phyloP scores from a whole-genome alignment of 2,888 invertebrate species.

The Leptinotarsa juncta region DNA sequence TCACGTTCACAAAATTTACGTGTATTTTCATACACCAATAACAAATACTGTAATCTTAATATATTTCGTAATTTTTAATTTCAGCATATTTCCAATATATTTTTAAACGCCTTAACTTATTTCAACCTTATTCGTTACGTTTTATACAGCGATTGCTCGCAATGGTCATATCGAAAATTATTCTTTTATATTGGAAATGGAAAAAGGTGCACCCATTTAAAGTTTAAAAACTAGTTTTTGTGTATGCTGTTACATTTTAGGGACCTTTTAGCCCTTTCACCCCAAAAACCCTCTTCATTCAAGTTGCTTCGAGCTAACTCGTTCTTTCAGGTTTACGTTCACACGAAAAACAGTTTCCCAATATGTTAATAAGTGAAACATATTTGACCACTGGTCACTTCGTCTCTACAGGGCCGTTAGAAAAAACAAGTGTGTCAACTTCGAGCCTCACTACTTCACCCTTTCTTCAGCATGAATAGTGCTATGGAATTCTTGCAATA shows the following conservation, averaged over 20 bases:
- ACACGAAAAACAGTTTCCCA: conserved; percentile 1
- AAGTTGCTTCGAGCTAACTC: not conserved
- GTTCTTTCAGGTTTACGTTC: conserved; percentile 9
- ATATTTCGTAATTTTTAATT: too few species aligned
- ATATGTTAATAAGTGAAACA: not conserved
- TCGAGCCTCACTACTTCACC: not conserved
- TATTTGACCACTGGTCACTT: conserved; percentile 3
- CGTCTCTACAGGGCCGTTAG: not conserved
- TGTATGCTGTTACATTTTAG: not conserved
- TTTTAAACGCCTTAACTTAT: too few species aligned
- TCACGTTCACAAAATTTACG: too few species aligned
- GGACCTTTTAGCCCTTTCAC: not conserved
- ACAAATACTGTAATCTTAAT: too few species aligned
- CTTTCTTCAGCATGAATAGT: not conserved
- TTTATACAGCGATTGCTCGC: too few species aligned
- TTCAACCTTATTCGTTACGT: too few species aligned
- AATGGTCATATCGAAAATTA: too few species aligned
- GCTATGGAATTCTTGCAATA: not conserved
- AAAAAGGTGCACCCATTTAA: not conserved
- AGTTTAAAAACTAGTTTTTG: not conserved
- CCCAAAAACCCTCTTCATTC: conserved; percentile 12
- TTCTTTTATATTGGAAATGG: not conserved
- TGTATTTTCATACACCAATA: too few species aligned
- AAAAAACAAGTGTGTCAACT: not conserved
- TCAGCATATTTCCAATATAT: too few species aligned